phyloP scores from a whole-genome alignment of 2,113 vertebrate species.

The Salvelinus fontinalis region DNA sequence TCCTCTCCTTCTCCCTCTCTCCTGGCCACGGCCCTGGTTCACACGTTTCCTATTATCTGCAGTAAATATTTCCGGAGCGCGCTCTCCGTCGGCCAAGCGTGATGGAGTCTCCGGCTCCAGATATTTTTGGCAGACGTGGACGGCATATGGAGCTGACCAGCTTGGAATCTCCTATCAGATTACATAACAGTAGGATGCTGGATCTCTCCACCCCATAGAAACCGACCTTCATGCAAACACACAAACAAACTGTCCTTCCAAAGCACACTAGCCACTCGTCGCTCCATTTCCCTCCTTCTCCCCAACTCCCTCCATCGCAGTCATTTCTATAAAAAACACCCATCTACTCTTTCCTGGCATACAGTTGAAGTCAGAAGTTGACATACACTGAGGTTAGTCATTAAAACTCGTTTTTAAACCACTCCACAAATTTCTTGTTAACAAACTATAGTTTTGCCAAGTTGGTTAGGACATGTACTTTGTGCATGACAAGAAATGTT shows the following conservation, averaged over 20 bases:
- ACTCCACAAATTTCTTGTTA: no score
- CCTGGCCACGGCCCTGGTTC: slow-evolving; percentile 44
- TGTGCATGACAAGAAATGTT: no score
- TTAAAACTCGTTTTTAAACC: no score
- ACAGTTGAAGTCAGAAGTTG: no score
- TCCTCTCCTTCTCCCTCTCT: slow-evolving; percentile 51
- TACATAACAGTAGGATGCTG: slow-evolving; percentile 75
- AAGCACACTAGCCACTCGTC: slow-evolving; percentile 14
- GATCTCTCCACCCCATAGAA: slow-evolving; percentile 61
- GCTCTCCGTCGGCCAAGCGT: not conserved
- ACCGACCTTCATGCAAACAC: slow-evolving; percentile 59
- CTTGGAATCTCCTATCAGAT: slow-evolving; percentile 77
- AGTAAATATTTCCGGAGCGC: slow-evolving; percentile 54
- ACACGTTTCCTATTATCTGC: slow-evolving; percentile 57
- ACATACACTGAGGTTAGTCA: no score
- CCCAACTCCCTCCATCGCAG: slow-evolving; percentile 7
- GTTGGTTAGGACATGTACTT: no score
- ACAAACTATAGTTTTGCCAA: no score
- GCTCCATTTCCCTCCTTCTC: slow-evolving; percentile 3
- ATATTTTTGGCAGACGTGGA: slow-evolving; percentile 70
- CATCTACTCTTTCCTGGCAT: not conserved
- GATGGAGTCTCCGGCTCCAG: slow-evolving; percentile 57
- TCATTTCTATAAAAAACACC: not conserved
- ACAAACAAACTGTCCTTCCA: slow-evolving; percentile 60
- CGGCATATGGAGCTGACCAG: slow-evolving; percentile 75